Conservation (phyloP, 2,113 vertebrate genomes). For the Phaethornis superciliosus region DNA sequence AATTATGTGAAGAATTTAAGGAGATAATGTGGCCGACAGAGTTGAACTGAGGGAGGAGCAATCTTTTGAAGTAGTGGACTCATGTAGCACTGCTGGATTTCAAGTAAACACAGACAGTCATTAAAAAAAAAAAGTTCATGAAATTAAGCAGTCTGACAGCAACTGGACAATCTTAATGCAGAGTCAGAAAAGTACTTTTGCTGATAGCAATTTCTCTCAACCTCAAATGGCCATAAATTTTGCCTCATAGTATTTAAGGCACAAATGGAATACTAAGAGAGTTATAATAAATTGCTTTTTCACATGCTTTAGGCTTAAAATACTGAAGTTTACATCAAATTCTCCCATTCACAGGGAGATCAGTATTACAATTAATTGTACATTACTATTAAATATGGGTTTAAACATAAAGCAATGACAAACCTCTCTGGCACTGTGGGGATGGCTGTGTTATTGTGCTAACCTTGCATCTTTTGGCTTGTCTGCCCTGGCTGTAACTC, state of each 20-base stretch:
- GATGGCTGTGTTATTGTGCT: background rate
- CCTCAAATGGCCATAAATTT: background rate
- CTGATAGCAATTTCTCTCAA: background rate
- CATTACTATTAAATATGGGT: background rate
- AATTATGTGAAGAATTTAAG: background rate
- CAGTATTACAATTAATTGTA: background rate
- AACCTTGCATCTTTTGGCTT: background rate
- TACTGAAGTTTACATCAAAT: background rate
- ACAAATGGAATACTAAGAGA: slow-evolving; percentile 5
- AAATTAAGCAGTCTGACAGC: slow-evolving; percentile 26
- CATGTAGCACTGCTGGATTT: background rate
- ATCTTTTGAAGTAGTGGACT: background rate
- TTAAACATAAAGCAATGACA: background rate
- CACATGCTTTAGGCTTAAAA: background rate
- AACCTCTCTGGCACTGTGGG: background rate
- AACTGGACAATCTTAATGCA: background rate
- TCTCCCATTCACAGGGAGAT: background rate
- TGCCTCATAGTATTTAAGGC: background rate
- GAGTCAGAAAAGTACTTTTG: slow-evolving; percentile 27
- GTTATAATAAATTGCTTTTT: slow-evolving; percentile 39
- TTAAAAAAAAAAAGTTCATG: background rate
- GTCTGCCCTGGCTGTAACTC: background rate
- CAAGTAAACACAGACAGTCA: background rate
- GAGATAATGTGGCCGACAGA: background rate
- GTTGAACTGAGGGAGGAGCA: background rate